A percentile compares a stretch with the other conserved stretches of the same genome.
Evolutionary conservation across 1,140 invertebrate species (phyloP).

Genomic region (Drosophila repletoides): DNA sequence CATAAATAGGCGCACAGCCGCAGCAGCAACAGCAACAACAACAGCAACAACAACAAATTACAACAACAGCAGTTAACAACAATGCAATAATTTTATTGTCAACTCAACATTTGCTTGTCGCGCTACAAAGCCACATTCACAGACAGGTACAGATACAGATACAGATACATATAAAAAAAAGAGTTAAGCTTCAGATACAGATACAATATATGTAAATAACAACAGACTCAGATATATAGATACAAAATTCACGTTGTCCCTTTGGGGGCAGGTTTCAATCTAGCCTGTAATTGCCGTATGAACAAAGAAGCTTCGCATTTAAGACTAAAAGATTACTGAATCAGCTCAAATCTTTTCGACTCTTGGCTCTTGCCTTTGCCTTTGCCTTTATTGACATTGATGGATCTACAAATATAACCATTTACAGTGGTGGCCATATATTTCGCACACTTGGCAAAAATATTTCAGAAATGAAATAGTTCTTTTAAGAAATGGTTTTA

Average conservation of each 20-base stretch:
- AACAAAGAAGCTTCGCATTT: constrained; percentile 18
- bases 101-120: constrained; percentile 54
- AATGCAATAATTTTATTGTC: constrained; percentile 74
- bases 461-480: too few relatives aligned
- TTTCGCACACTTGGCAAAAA: too few relatives aligned
- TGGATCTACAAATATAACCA: too few relatives aligned
- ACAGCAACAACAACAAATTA: constrained; percentile 21
- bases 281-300: constrained; percentile 15
- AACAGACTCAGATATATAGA: constrained; percentile 3
- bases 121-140: constrained; percentile 15
- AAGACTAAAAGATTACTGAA: constrained; percentile 4
- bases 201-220: constrained; percentile 26
- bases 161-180: too few relatives aligned
- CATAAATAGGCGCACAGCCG: constrained; percentile 64
- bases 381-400: constrained; percentile 61
- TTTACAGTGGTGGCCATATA: too few relatives aligned
- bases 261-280: constrained; percentile 27
- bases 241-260: not conserved
- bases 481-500: too few relatives aligned
- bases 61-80: constrained; percentile 40
- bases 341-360: not conserved
- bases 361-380: too few relatives aligned
- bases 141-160: constrained; percentile 28
- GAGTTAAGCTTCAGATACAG: constrained; percentile 6
- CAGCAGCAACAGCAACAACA: constrained; percentile 17